Conservation (phyloP, 2,888 invertebrate genomes). For the Dioctria rufipes region DNA sequence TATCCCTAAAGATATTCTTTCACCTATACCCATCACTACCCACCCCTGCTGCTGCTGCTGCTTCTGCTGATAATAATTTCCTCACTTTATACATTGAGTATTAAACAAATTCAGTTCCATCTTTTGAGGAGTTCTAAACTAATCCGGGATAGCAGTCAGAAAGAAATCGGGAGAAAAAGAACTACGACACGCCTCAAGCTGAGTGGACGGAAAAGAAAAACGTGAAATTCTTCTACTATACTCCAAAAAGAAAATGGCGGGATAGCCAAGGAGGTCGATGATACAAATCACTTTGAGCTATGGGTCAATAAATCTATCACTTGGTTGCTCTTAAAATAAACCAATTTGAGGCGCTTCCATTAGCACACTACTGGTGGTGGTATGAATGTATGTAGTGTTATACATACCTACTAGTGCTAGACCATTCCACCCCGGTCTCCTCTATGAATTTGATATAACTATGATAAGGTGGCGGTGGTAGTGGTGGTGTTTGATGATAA, state of each 20-base stretch:
- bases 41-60: neutral
- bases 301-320: conserved; percentile 59
- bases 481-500: conserved; percentile 6
- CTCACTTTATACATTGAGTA: no score
- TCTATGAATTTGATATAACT: neutral
- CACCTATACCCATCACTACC: conserved; percentile 5
- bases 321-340: conserved; percentile 57
- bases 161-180: neutral
- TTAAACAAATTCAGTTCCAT: neutral
- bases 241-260: conserved; percentile 23
- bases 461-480: neutral
- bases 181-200: conserved; percentile 1
- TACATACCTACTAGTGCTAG: neutral
- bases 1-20: conserved; percentile 23
- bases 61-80: neutral
- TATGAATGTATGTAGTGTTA: no score
- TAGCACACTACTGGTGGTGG: neutral
- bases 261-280: conserved; percentile 53
- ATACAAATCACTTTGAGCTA: conserved; percentile 58
- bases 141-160: neutral
- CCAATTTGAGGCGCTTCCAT: conserved; percentile 54
- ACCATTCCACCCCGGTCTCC: neutral
- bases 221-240: neutral
- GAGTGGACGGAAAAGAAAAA: conserved; percentile 28
- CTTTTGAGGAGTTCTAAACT: conserved; percentile 4